These are phyloP conservation scores for Morus bassanus DNA, from an alignment of 2,797 vertebrate species.

Conservation along the genomic window DNA sequence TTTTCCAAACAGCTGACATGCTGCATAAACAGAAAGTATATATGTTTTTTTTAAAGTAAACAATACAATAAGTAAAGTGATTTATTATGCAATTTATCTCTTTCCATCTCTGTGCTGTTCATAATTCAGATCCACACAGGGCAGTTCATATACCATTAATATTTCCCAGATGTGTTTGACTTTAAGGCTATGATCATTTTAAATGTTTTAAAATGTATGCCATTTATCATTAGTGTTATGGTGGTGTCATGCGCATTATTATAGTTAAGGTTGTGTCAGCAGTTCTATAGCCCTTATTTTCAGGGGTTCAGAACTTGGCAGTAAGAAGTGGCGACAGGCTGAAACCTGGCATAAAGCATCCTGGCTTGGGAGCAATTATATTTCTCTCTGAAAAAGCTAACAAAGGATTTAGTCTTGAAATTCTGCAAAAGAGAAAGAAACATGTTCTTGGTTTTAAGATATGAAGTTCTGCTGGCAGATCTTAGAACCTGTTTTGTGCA, in stretches of 20 bases:
- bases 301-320: slow-evolving; percentile 65
- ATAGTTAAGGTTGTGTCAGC: slow-evolving; percentile 71
- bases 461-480: neutral
- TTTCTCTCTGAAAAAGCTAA: slow-evolving; percentile 25
- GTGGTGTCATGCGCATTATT: slow-evolving; percentile 63
- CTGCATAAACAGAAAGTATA: slow-evolving; percentile 75
- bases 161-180: slow-evolving; percentile 74
- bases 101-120: slow-evolving; percentile 74
- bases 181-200: slow-evolving; percentile 78
- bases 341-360: slow-evolving; percentile 38
- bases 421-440: neutral
- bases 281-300: slow-evolving; percentile 61
- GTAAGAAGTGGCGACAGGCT: slow-evolving; percentile 55
- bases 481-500: neutral
- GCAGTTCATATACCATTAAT: slow-evolving; percentile 75
- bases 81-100: slow-evolving; percentile 82
- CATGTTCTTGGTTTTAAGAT: neutral
- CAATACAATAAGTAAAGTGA: slow-evolving; percentile 75
- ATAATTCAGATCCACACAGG: slow-evolving; percentile 76
- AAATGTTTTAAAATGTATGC: slow-evolving; percentile 78
- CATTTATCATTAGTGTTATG: slow-evolving; percentile 79
- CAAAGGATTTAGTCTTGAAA: neutral
- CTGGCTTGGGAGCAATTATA: slow-evolving; percentile 20
- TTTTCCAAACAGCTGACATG: slow-evolving; percentile 74
- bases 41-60: slow-evolving; percentile 66